These are phyloP conservation scores for Noctua comes DNA, from an alignment of 2,888 invertebrate species.

Conservation along the genomic window DNA sequence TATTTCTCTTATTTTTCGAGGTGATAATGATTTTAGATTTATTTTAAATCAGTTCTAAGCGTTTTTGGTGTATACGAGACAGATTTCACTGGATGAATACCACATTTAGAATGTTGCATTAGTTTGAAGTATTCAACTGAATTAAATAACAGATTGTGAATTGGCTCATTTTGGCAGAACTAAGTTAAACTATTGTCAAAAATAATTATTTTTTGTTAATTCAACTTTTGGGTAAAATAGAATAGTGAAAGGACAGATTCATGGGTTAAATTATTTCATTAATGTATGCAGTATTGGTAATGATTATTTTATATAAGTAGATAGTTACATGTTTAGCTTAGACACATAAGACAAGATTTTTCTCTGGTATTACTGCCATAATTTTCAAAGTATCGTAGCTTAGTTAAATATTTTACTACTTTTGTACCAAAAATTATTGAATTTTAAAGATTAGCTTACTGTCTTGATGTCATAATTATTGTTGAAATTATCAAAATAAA, in stretches of 20 bases:
- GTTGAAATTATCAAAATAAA: neutral
- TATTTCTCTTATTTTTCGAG: neutral
- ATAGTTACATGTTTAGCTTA: slow-evolving; percentile 25
- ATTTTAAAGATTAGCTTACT: slow-evolving; percentile 18
- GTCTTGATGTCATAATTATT: slow-evolving; percentile 10
- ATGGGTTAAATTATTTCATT: neutral
- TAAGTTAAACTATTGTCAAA: neutral
- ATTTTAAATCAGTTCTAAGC: neutral
- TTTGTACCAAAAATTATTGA: slow-evolving; percentile 37
- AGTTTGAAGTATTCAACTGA: neutral
- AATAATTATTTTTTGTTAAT: neutral
- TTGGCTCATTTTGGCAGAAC: neutral
- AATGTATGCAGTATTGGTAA: neutral
- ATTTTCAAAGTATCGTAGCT: slow-evolving; percentile 15
- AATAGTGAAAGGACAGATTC: neutral
- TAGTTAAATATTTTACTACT: slow-evolving; percentile 33
- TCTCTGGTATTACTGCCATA: slow-evolving; percentile 34
- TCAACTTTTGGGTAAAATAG: neutral
- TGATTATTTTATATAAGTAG: slow-evolving; percentile 4
- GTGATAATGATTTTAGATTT: no score
- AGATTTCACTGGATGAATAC: neutral
- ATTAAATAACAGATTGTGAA: neutral
- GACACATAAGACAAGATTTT: neutral
- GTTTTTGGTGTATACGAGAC: neutral
- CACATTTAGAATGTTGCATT: neutral